Conservation (phyloP, 2,888 invertebrate species). For the Protophormia terraenovae region DNA sequence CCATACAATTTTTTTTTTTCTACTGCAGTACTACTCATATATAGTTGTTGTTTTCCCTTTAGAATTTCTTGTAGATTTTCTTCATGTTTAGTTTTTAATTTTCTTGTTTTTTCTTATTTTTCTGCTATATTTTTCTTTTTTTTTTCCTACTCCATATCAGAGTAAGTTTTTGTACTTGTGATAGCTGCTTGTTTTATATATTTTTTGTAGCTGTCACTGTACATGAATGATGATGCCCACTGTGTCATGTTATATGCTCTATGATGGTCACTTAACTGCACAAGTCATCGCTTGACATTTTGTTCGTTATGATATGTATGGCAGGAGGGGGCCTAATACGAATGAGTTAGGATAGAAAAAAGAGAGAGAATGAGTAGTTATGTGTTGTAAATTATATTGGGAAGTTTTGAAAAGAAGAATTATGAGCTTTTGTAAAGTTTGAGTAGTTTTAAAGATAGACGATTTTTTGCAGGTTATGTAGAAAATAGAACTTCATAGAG, state of each 20-base stretch:
- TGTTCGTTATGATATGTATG: slow-evolving; percentile 36
- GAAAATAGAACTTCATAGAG: too few species aligned
- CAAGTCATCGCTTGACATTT: slow-evolving; percentile 69
- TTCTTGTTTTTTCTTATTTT: slow-evolving; percentile 23
- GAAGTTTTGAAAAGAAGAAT: slow-evolving; percentile 28
- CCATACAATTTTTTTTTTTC: not conserved
- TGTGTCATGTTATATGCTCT: slow-evolving; percentile 66
- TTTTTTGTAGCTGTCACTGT: slow-evolving; percentile 67
- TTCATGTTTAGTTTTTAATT: slow-evolving; percentile 11
- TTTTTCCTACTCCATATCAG: slow-evolving; percentile 5
- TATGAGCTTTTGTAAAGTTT: slow-evolving; percentile 41
- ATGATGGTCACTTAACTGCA: slow-evolving; percentile 70
- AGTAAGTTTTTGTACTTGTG: slow-evolving; percentile 38
- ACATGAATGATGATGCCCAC: slow-evolving; percentile 72
- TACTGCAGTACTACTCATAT: not conserved
- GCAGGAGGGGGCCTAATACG: not conserved
- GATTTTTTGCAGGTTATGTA: not conserved
- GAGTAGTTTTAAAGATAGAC: not conserved
- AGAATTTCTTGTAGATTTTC: slow-evolving; percentile 6
- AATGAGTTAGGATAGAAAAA: not conserved
- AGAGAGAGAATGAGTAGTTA: not conserved
- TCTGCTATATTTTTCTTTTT: not conserved
- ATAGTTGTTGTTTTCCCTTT: slow-evolving; percentile 22
- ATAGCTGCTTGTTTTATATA: slow-evolving; percentile 51
- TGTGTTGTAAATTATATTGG: slow-evolving; percentile 31